A percentile compares a stretch with the other conserved stretches of the same genome.
phyloP scores from a whole-genome alignment of 92 coral and sea anemone species.

The Montipora capitata region DNA sequence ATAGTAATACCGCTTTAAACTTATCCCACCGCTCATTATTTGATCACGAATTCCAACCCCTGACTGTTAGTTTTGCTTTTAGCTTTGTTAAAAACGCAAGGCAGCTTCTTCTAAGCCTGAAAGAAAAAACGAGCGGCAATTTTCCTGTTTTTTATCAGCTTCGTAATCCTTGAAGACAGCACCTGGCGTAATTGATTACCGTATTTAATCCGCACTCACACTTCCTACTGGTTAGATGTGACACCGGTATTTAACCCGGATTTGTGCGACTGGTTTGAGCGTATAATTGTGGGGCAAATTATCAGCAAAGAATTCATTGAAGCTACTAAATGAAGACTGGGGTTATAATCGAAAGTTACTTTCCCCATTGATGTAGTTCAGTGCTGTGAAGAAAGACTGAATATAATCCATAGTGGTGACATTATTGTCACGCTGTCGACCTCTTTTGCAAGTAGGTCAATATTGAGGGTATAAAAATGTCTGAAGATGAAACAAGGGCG shows the following conservation, averaged over 20 bases:
- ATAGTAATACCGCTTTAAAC: neutral
- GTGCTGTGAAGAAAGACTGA: too few species aligned
- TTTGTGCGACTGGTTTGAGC: neutral
- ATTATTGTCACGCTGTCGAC: too few species aligned
- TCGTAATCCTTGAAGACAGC: conserved; percentile 48
- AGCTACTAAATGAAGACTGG: too few species aligned
- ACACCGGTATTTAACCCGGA: conserved; percentile 47
- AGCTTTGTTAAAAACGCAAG: neutral
- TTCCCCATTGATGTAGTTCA: too few species aligned
- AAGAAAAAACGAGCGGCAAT: neutral
- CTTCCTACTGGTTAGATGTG: conserved; percentile 35
- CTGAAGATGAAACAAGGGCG: too few species aligned
- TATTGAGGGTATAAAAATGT: too few species aligned
- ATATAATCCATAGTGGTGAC: too few species aligned
- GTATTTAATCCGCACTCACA: neutral
- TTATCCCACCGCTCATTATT: neutral
- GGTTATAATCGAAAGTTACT: too few species aligned
- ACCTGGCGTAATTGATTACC: conserved; percentile 14
- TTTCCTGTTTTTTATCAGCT: neutral
- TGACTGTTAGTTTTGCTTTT: neutral
- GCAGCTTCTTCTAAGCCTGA: neutral
- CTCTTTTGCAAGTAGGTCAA: too few species aligned
- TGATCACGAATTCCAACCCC: too few species aligned
- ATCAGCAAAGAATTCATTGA: too few species aligned
- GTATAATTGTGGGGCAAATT: neutral